Evolutionary conservation across 2,113 vertebrate species (phyloP).

Genomic region (Pachypanchax playfairii): DNA sequence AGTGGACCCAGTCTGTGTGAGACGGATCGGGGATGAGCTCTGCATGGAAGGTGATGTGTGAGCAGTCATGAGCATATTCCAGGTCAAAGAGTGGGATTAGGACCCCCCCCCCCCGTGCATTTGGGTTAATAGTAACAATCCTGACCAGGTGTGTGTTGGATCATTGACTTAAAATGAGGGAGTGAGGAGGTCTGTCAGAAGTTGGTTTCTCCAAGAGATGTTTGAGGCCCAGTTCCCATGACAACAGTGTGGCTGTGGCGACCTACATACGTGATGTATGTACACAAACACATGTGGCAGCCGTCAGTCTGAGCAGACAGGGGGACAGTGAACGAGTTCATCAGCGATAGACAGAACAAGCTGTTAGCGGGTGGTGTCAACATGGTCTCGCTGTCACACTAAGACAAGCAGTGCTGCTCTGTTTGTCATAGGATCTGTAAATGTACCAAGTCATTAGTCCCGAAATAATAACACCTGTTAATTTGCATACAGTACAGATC

Average conservation of each 20-base stretch:
- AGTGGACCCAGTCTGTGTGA: constrained; percentile 17
- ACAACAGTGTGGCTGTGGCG: constrained; percentile 65
- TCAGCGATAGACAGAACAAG: constrained; percentile 21
- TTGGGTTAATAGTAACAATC: constrained; percentile 42
- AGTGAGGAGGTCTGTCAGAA: constrained; percentile 25
- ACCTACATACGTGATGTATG: constrained; percentile 75
- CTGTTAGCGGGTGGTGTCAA: constrained; percentile 42
- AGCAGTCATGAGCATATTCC: constrained; percentile 12
- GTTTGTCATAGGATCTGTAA: constrained; percentile 8
- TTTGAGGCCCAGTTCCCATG: constrained; percentile 78
- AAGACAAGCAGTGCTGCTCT: constrained; percentile 9
- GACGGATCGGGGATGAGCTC: constrained; percentile 48
- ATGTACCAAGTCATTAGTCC: not conserved
- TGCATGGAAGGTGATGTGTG: constrained; percentile 50
- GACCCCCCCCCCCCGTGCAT: constrained; percentile 4
- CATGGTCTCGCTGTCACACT: constrained; percentile 23
- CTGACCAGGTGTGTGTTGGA: constrained; percentile 60
- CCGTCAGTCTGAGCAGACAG: constrained; percentile 8
- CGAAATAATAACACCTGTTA: too few species aligned
- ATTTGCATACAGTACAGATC: too few species aligned
- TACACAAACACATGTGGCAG: constrained; percentile 62
- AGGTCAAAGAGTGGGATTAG: constrained; percentile 27
- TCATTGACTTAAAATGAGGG: constrained; percentile 63
- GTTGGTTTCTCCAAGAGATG: constrained; percentile 55
- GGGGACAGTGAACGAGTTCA: constrained; percentile 34